Evolutionary conservation across 2,113 vertebrate species (phyloP).

Genomic region (Myrmecobius fasciatus): DNA sequence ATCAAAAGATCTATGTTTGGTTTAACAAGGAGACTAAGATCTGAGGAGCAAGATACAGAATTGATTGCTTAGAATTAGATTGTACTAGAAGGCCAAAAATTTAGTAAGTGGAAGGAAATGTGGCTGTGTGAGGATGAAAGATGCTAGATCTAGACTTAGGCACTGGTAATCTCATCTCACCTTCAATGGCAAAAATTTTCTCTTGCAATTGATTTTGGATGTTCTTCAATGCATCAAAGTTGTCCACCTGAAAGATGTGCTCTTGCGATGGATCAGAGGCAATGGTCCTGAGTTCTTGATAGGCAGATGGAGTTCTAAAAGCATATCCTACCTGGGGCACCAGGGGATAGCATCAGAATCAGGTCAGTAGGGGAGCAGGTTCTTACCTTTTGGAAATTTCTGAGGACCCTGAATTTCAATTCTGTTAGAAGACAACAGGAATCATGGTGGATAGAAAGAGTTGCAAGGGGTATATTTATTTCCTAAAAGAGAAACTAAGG

Average conservation of each 20-base stretch:
- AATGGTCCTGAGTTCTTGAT: constrained; percentile 73
- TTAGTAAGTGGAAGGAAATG: neutral
- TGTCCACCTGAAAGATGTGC: constrained; percentile 84
- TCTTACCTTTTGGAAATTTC: constrained; percentile 17
- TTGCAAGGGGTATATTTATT: neutral
- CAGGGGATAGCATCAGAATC: constrained; percentile 14
- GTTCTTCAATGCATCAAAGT: constrained; percentile 83
- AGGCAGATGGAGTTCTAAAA: accelerated
- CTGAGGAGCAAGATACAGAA: neutral
- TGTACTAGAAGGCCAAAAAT: neutral
- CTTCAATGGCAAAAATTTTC: constrained; percentile 91
- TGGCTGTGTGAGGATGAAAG: neutral
- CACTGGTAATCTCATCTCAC: constrained; percentile 72
- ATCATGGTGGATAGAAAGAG: neutral
- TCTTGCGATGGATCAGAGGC: constrained; percentile 79
- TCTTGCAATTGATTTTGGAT: constrained; percentile 86
- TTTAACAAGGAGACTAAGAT: neutral
- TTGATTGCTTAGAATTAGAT: neutral
- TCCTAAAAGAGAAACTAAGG: neutral
- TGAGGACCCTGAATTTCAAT: constrained; percentile 23
- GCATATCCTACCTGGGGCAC: constrained; percentile 82
- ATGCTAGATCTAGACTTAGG: neutral
- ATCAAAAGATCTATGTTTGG: neutral
- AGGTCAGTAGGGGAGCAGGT: neutral
- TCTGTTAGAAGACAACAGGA: neutral